A percentile compares a stretch with the other conserved stretches of the same genome.
phyloP scores from a whole-genome alignment of 2,113 vertebrate species.

The Bucco capensis region DNA sequence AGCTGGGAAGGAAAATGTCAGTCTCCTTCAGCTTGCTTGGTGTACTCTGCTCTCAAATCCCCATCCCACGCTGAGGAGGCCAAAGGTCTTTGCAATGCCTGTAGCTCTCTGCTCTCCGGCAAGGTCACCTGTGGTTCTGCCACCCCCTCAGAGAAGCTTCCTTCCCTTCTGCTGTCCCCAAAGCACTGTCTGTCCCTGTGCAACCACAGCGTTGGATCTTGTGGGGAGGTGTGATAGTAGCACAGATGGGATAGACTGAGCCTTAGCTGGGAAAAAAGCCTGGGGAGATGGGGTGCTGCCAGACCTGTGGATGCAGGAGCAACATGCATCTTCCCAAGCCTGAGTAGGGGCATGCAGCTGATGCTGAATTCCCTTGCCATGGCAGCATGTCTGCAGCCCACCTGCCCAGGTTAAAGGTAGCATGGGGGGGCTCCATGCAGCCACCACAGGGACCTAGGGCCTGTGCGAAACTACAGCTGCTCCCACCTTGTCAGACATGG shows the following conservation, averaged over 20 bases:
- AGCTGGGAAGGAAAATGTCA: background rate
- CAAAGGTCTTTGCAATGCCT: background rate
- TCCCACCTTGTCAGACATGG: rapidly evolving
- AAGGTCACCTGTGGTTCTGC: background rate
- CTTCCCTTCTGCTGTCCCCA: background rate
- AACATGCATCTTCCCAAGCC: background rate
- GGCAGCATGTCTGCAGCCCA: background rate
- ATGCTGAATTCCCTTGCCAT: background rate
- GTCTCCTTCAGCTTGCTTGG: background rate
- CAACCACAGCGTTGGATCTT: background rate
- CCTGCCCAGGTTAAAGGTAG: background rate
- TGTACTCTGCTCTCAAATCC: background rate
- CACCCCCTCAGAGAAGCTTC: background rate
- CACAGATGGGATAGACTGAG: background rate
- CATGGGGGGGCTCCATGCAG: background rate
- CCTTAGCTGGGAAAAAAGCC: background rate
- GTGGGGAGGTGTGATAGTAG: constrained; percentile 9
- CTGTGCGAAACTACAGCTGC: background rate
- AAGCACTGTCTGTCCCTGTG: background rate
- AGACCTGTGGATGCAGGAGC: background rate
- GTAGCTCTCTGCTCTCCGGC: background rate
- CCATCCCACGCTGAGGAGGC: background rate
- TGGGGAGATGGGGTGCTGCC: background rate
- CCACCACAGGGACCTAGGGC: background rate
- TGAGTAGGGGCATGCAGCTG: background rate